Conservation (phyloP, 1,140 invertebrate genomes). For the honey bee (Apis mellifera) region DNA sequence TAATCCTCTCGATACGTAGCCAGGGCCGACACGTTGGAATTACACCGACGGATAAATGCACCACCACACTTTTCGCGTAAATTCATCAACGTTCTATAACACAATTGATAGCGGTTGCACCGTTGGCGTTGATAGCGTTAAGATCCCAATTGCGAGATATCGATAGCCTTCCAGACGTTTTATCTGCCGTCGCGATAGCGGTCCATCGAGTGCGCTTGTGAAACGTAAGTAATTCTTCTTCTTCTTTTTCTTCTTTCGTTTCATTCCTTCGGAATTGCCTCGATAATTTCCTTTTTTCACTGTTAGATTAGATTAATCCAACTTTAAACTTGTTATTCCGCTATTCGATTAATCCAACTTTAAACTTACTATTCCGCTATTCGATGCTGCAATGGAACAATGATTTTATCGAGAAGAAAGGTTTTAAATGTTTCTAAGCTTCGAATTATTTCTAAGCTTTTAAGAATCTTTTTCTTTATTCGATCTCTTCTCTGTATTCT, state of each 20-base stretch:
- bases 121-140: constrained; percentile 26
- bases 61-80: constrained; percentile 42
- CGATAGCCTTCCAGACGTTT: constrained; percentile 14
- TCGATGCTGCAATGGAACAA: too few species aligned
- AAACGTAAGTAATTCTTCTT: not conserved
- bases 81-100: constrained; percentile 47
- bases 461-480: too few species aligned
- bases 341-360: too few species aligned
- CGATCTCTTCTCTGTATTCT: too few species aligned
- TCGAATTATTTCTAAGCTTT: too few species aligned
- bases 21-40: constrained; percentile 19
- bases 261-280: not conserved
- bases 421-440: too few species aligned
- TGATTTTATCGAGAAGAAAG: too few species aligned
- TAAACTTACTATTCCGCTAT: too few species aligned
- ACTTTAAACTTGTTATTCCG: too few species aligned
- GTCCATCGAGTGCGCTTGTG: not conserved
- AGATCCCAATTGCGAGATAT: constrained; percentile 43
- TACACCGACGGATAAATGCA: constrained; percentile 34
- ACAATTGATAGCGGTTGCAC: constrained; percentile 40
- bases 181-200: constrained; percentile 6
- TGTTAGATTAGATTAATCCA: too few species aligned
- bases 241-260: not conserved
- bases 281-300: not conserved
- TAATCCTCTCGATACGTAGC: constrained; percentile 32